Conservation (phyloP, 2,888 invertebrate genomes). For the Liodrosophila aerea region DNA sequence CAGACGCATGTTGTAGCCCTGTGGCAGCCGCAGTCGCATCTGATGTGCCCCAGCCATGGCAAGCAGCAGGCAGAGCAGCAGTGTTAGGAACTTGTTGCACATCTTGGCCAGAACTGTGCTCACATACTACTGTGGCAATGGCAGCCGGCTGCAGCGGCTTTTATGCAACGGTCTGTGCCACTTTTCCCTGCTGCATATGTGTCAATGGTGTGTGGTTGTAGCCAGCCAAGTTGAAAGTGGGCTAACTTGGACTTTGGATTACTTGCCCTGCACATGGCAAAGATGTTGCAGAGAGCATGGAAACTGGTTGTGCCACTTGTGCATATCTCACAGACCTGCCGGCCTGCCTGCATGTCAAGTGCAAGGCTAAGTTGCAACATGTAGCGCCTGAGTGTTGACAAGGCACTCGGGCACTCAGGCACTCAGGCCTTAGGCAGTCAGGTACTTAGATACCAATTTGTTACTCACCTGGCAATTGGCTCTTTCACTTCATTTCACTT, state of each 20-base stretch:
- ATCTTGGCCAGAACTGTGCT: conserved; percentile 57
- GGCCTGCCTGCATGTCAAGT: conserved; percentile 65
- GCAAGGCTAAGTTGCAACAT: conserved; percentile 52
- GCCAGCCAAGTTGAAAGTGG: conserved; percentile 46
- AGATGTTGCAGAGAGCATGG: too few relatives aligned
- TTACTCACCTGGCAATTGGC: conserved; percentile 34
- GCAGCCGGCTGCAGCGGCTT: conserved; percentile 35
- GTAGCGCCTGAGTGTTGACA: conserved; percentile 24
- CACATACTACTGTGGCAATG: conserved; percentile 31
- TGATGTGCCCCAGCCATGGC: conserved; percentile 15
- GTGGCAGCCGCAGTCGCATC: conserved; percentile 39
- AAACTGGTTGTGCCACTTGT: conserved; percentile 46
- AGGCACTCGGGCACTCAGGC: conserved; percentile 22
- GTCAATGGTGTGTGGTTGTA: conserved; percentile 40
- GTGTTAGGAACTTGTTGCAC: conserved; percentile 33
- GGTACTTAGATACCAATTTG: conserved; percentile 17
- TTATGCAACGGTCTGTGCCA: conserved; percentile 55
- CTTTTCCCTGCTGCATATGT: conserved; percentile 29
- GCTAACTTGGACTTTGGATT: conserved; percentile 48
- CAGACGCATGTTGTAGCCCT: conserved; percentile 42
- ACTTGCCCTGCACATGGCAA: conserved; percentile 17
- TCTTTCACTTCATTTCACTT: conserved; percentile 36
- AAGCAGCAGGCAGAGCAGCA: conserved; percentile 26
- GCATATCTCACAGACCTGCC: conserved; percentile 61
- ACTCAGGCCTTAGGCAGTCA: neutral